These are phyloP conservation scores for Lacanobia wlatinum DNA, from an alignment of 2,888 invertebrate genomes.

Conservation along the genomic window DNA sequence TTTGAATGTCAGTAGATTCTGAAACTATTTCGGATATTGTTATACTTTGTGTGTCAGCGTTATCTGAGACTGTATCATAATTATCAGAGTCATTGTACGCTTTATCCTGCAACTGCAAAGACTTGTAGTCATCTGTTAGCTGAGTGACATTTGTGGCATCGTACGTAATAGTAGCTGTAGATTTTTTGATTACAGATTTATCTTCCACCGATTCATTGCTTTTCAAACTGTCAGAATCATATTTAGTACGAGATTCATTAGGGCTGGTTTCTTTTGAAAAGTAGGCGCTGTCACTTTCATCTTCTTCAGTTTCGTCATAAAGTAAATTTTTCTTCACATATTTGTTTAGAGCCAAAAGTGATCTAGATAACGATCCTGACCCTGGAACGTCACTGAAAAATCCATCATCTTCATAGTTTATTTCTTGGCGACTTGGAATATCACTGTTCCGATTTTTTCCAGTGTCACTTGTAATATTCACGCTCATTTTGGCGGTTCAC, in stretches of 20 bases:
- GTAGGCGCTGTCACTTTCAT: conserved; percentile 80
- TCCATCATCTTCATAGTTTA: conserved; percentile 81
- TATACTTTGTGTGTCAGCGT: conserved; percentile 34
- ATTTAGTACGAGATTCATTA: conserved; percentile 81
- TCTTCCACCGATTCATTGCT: conserved; percentile 76
- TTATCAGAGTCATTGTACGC: conserved; percentile 42
- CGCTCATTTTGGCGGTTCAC: conserved; percentile 72
- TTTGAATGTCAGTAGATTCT: conserved; percentile 43
- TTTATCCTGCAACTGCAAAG: conserved; percentile 75
- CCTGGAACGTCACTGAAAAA: conserved; percentile 84
- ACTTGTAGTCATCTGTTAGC: conserved; percentile 85
- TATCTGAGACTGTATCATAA: conserved; percentile 38
- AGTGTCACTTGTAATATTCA: conserved; percentile 61
- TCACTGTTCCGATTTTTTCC: conserved; percentile 56
- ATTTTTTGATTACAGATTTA: conserved; percentile 37
- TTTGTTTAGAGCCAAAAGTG: conserved; percentile 84
- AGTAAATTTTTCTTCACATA: conserved; percentile 86
- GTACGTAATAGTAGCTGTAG: conserved; percentile 45
- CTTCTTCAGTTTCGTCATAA: conserved; percentile 79
- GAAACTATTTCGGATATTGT: conserved; percentile 49
- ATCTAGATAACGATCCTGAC: conserved; percentile 83
- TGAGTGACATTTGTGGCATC: conserved; percentile 66
- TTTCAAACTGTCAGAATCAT: conserved; percentile 82
- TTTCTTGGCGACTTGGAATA: conserved; percentile 62
- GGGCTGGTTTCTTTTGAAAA: conserved; percentile 87